Conservation (phyloP, 2,113 vertebrate species). For the Ploceus nigricollis region DNA sequence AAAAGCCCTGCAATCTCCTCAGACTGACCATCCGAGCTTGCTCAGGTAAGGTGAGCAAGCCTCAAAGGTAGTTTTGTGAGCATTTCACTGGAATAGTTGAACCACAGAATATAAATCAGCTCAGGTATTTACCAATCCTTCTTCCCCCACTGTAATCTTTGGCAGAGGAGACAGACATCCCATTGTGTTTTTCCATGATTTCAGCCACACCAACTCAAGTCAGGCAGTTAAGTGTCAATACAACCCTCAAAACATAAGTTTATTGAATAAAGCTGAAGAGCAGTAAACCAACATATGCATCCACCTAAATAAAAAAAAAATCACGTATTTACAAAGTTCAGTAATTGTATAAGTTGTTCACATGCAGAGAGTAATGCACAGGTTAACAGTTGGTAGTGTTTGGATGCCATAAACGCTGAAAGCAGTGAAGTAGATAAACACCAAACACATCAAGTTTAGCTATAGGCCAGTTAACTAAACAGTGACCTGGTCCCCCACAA, state of each 20-base stretch:
- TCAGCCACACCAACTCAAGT: slow-evolving; percentile 45
- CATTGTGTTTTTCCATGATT: neutral
- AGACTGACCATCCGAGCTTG: neutral
- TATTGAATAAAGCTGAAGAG: slow-evolving; percentile 79
- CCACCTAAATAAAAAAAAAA: slow-evolving; percentile 79
- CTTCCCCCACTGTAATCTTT: neutral
- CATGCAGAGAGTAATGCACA: slow-evolving; percentile 79
- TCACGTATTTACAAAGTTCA: slow-evolving; percentile 79
- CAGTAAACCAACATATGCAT: slow-evolving; percentile 77
- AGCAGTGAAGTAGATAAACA: slow-evolving; percentile 69
- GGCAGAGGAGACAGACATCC: neutral
- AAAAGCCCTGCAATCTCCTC: neutral
- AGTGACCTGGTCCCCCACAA: slow-evolving; percentile 64
- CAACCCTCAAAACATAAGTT: slow-evolving; percentile 80
- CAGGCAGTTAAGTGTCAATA: slow-evolving; percentile 65
- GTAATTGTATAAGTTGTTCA: slow-evolving; percentile 70
- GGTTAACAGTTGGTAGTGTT: slow-evolving; percentile 68
- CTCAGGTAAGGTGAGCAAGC: neutral
- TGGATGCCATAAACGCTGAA: slow-evolving; percentile 68
- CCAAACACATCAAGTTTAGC: slow-evolving; percentile 67
- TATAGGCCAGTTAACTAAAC: slow-evolving; percentile 66
- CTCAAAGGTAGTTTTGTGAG: neutral
- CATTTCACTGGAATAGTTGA: neutral
- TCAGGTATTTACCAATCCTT: neutral
- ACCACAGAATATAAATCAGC: neutral